A percentile compares a stretch with the other conserved stretches of the same genome.
Evolutionary conservation across 2,888 invertebrate species (phyloP).

Genomic region (Dryocosmus kuriphilus): DNA sequence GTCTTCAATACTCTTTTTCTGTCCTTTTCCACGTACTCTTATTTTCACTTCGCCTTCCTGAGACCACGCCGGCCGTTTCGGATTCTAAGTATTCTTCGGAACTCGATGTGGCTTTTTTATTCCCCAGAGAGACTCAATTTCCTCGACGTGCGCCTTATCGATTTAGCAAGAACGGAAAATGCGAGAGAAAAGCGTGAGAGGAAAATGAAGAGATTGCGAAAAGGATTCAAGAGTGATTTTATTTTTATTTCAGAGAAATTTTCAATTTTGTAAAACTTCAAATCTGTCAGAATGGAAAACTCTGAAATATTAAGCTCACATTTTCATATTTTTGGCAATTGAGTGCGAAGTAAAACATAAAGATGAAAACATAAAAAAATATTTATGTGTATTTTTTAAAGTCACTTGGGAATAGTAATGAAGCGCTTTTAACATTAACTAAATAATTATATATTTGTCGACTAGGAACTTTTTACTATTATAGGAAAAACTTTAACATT

Average conservation of each 20-base stretch:
- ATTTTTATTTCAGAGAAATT: neutral
- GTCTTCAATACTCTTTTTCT: neutral
- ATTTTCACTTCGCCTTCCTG: neutral
- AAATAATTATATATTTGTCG: too few species aligned
- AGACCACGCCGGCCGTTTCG: neutral
- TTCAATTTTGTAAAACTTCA: too few species aligned
- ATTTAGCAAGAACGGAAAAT: neutral
- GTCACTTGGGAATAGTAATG: too few species aligned
- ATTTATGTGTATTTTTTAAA: too few species aligned
- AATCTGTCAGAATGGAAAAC: too few species aligned
- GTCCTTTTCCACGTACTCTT: neutral
- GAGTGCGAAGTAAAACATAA: too few species aligned
- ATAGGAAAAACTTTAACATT: too few species aligned
- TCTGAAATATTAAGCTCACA: too few species aligned
- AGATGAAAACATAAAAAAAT: too few species aligned
- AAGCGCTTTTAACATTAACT: too few species aligned
- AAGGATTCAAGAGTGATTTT: neutral
- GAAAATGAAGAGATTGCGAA: neutral
- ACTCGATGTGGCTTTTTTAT: conserved; percentile 2
- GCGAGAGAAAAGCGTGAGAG: neutral
- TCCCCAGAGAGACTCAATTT: neutral
- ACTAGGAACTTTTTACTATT: too few species aligned
- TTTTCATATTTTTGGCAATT: too few species aligned
- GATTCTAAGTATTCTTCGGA: conserved; percentile 1
- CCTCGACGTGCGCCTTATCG: neutral